Evolutionary conservation across 1,140 invertebrate species (phyloP).

Genomic region (Riptortus pedestris): DNA sequence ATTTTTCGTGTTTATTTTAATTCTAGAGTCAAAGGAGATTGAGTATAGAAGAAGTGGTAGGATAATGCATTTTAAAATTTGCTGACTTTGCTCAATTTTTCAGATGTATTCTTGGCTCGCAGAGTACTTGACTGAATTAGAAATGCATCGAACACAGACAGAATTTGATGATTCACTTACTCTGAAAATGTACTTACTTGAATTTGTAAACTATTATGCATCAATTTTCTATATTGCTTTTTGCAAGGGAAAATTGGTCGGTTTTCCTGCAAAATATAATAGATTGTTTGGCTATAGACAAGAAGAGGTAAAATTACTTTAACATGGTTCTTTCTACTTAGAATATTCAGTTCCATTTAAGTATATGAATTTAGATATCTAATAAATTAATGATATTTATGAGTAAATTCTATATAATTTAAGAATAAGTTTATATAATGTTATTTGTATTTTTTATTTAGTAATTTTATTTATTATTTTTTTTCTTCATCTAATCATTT

Average conservation of each 20-base stretch:
- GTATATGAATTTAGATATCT: no score
- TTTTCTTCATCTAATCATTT: no score
- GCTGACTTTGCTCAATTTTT: no score
- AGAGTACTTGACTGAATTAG: constrained; percentile 85
- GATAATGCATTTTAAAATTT: no score
- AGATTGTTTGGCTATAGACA: constrained; percentile 64
- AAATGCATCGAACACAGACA: constrained; percentile 87
- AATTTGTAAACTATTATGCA: constrained; percentile 98
- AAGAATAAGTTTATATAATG: no score
- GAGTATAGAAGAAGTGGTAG: no score
- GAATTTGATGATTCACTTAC: constrained; percentile 96
- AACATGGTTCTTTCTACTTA: no score
- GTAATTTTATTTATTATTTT: no score
- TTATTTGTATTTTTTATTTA: no score
- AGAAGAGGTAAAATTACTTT: constrained; percentile 77
- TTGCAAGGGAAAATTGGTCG: constrained; percentile 86
- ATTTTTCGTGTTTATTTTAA: neutral
- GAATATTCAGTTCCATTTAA: no score
- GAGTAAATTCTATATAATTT: constrained; percentile 44
- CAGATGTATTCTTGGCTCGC: constrained; percentile 81
- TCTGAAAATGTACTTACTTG: constrained; percentile 91
- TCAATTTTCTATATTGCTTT: constrained; percentile 98
- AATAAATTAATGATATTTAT: constrained; percentile 70
- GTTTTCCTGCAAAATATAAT: constrained; percentile 68
- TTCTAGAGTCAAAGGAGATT: no score